Percentiles rank a stretch among this genome's conserved stretches.
Conservation (phyloP, 2,888 invertebrate species). For the Hesperia comma region DNA sequence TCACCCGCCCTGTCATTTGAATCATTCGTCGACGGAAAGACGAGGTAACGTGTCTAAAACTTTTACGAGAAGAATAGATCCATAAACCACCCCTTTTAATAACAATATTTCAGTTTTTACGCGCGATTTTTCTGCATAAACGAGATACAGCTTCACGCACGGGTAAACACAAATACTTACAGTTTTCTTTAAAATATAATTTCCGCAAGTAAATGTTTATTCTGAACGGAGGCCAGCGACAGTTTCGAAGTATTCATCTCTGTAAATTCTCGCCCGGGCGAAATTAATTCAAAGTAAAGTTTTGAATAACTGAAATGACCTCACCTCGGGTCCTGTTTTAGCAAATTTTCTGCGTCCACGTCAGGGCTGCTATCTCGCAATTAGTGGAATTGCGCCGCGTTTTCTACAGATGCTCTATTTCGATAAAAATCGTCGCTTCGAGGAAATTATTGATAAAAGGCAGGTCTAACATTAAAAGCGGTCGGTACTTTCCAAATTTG, state of each 20-base stretch:
- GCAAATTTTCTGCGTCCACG: slow-evolving; percentile 17
- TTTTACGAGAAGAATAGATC: no score
- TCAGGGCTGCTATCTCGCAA: slow-evolving; percentile 15
- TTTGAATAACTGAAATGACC: slow-evolving; percentile 43
- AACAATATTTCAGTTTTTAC: no score
- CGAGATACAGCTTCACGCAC: neutral
- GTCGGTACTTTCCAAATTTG: no score
- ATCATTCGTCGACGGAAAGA: neutral
- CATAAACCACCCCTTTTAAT: no score
- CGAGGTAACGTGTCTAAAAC: neutral
- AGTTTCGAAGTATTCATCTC: slow-evolving; percentile 16
- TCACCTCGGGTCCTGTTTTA: slow-evolving; percentile 39
- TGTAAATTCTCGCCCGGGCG: slow-evolving; percentile 35
- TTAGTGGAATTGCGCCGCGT: neutral
- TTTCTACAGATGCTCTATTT: neutral
- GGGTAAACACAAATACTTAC: neutral
- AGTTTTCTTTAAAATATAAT: slow-evolving; percentile 4
- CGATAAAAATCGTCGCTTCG: neutral
- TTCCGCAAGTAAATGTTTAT: slow-evolving; percentile 14
- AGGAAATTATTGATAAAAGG: neutral
- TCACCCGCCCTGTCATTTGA: no score
- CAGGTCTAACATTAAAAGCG: no score
- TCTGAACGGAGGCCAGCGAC: slow-evolving; percentile 13
- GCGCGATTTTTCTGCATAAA: neutral
- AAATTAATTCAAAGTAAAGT: slow-evolving; percentile 42